Percentiles rank a stretch among this genome's conserved stretches.
phyloP scores from a whole-genome alignment of 1,140 invertebrate genomes.

The Leptinotarsa lineolata region DNA sequence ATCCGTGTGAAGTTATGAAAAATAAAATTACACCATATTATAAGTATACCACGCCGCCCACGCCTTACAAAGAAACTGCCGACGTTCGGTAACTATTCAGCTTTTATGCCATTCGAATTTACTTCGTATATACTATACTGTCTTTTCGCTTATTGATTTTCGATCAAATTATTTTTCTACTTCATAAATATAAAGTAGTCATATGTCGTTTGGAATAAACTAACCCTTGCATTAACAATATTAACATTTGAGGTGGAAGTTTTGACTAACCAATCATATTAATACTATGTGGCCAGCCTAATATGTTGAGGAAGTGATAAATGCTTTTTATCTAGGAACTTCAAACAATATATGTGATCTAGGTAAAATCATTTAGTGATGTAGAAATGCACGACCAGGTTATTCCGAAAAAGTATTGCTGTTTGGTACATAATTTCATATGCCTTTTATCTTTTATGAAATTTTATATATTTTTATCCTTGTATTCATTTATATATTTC shows the following conservation, averaged over 20 bases:
- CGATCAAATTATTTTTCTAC: too few relatives aligned
- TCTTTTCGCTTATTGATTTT: too few relatives aligned
- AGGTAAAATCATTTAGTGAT: background rate
- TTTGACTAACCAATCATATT: background rate
- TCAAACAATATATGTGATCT: background rate
- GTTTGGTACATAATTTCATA: slow-evolving; percentile 9
- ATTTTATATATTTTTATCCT: slow-evolving; percentile 34
- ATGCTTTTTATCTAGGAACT: background rate
- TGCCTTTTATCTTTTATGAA: slow-evolving; percentile 16
- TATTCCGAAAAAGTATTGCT: slow-evolving; percentile 19
- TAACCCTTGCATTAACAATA: background rate
- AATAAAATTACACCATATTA: too few relatives aligned
- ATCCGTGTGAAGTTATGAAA: too few relatives aligned
- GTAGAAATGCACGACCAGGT: slow-evolving; percentile 11
- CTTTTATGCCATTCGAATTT: too few relatives aligned
- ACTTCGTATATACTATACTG: too few relatives aligned
- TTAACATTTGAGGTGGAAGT: background rate
- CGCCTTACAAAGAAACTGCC: too few relatives aligned
- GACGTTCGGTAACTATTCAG: too few relatives aligned
- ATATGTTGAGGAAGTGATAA: background rate
- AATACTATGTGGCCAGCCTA: background rate
- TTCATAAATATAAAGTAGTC: background rate
- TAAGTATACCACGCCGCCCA: too few relatives aligned
- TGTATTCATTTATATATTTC: slow-evolving; percentile 29
- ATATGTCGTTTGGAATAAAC: background rate